Evolutionary conservation across 2,113 vertebrate genomes (phyloP).

Genomic region (Fregetta grallaria): DNA sequence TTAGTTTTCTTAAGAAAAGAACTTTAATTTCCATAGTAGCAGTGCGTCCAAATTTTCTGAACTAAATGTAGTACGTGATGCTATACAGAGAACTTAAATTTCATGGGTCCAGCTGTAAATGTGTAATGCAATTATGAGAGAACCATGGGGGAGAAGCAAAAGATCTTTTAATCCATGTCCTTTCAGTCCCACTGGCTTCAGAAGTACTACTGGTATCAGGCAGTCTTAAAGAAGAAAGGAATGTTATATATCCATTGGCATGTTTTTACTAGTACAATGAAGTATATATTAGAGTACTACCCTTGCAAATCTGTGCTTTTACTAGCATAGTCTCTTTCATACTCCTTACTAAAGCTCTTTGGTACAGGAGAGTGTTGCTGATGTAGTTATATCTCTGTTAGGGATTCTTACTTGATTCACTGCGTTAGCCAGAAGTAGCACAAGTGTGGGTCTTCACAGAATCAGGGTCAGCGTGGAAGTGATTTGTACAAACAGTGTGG

Average conservation of each 20-base stretch:
- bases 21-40: not conserved
- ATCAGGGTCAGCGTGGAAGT: not conserved
- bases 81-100: not conserved
- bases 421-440: not conserved
- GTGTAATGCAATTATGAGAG: not conserved
- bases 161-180: not conserved
- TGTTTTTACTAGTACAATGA: not conserved
- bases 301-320: not conserved
- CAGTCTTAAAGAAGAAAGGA: not conserved
- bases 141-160: not conserved
- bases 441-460: too few species aligned
- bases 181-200: not conserved
- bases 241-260: not conserved
- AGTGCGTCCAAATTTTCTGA: not conserved
- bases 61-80: not conserved
- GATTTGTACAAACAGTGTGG: not conserved
- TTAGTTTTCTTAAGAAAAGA: not conserved
- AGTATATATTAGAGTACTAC: not conserved
- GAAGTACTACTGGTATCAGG: not conserved
- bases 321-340: not conserved
- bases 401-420: not conserved
- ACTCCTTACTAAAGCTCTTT: not conserved
- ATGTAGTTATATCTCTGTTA: not conserved
- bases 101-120: not conserved
- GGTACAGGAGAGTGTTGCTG: not conserved